Percentiles rank a stretch among this genome's conserved stretches.
Conservation (phyloP, 2,888 invertebrate genomes). For the Merodon equestris region DNA sequence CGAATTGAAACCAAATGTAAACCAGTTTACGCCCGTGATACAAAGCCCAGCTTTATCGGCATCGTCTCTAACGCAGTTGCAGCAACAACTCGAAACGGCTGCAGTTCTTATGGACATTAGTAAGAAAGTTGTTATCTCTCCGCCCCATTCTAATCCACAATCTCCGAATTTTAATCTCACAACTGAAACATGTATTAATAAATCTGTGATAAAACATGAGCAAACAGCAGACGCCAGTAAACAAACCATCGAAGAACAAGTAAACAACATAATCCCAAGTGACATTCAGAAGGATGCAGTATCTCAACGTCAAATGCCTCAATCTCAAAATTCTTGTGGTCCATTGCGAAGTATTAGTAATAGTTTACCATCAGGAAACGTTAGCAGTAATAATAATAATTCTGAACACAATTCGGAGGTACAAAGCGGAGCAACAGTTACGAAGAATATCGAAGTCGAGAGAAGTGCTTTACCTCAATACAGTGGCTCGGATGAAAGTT, state of each 20-base stretch:
- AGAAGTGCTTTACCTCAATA: constrained; percentile 68
- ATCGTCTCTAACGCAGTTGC: constrained; percentile 72
- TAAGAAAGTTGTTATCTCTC: constrained; percentile 78
- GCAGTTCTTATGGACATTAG: constrained; percentile 79
- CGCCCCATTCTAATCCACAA: constrained; percentile 78
- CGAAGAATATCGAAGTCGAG: constrained; percentile 45
- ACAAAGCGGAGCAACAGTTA: constrained; percentile 5
- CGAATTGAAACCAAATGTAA: constrained; percentile 45
- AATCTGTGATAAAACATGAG: constrained; percentile 79
- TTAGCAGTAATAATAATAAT: constrained; percentile 36
- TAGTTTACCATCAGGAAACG: constrained; percentile 53
- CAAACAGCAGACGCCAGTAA: constrained; percentile 74
- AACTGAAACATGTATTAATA: constrained; percentile 77
- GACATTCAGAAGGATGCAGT: constrained; percentile 38
- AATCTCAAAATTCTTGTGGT: constrained; percentile 55
- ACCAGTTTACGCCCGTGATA: constrained; percentile 28
- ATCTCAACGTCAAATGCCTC: constrained; percentile 48
- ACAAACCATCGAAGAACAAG: constrained; percentile 59
- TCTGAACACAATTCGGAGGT: constrained; percentile 33
- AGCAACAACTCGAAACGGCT: constrained; percentile 78
- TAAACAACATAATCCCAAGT: constrained; percentile 25
- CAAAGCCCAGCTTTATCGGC: constrained; percentile 37
- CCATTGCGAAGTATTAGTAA: constrained; percentile 46
- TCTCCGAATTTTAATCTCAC: constrained; percentile 74
- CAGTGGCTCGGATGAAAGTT: constrained; percentile 80